A percentile compares a stretch with the other conserved stretches of the same genome.
phyloP scores from a whole-genome alignment of 2,797 vertebrate genomes.

The Hoplostethus mediterraneus region DNA sequence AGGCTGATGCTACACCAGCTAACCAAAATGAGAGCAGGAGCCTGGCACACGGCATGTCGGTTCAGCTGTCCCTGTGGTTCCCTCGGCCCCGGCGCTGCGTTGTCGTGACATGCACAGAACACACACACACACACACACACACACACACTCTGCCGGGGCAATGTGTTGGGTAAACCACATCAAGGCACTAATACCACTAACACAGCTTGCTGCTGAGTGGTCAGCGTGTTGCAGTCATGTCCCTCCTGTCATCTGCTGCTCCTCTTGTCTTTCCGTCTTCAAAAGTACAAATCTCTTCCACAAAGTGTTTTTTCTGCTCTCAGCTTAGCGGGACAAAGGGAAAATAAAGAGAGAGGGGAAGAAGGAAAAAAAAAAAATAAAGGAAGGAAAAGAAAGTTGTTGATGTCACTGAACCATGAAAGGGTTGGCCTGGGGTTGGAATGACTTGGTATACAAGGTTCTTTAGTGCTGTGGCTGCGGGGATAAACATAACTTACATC shows the following conservation, averaged over 20 bases:
- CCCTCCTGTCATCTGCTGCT: conserved; percentile 41
- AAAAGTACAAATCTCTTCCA: conserved; percentile 58
- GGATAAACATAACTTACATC: conserved; percentile 91
- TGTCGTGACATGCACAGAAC: conserved; percentile 35
- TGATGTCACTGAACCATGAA: conserved; percentile 88
- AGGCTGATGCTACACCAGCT: conserved; percentile 42
- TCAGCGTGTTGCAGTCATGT: background rate
- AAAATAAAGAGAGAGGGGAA: conserved; percentile 46
- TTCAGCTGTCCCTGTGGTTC: conserved; percentile 43
- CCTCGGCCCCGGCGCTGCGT: conserved; percentile 8
- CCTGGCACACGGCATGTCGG: conserved; percentile 20
- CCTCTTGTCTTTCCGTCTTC: conserved; percentile 19
- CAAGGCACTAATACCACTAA: conserved; percentile 10
- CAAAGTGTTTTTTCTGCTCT: conserved; percentile 41
- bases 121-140: conserved; percentile 11
- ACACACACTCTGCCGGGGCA: conserved; percentile 38
- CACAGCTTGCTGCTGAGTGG: conserved; percentile 18
- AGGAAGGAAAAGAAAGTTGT: conserved; percentile 80
- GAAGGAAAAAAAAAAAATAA: conserved; percentile 53
- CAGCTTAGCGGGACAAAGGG: conserved; percentile 54
- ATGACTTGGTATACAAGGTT: conserved; percentile 87
- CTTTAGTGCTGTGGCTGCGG: conserved; percentile 86
- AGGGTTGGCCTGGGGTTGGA: conserved; percentile 86
- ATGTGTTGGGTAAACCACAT: conserved; percentile 37
- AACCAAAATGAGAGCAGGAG: conserved; percentile 41